A percentile compares a stretch with the other conserved stretches of the same genome.
Evolutionary conservation across 2,888 invertebrate genomes (phyloP).

Genomic region (Balanococcus diminutus): DNA sequence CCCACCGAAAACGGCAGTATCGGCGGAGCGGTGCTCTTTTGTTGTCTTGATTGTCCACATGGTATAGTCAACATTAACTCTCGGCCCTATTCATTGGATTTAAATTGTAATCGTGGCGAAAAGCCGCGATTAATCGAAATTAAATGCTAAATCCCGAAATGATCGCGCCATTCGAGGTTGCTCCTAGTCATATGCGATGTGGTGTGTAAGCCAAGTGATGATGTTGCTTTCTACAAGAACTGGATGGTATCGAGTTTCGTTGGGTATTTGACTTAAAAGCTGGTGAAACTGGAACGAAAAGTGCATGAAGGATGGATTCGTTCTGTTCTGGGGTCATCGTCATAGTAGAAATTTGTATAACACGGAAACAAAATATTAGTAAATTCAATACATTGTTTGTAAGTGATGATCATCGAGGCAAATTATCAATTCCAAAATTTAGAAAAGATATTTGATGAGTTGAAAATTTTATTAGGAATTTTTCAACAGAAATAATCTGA

Average conservation of each 20-base stretch:
- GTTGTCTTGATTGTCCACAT: conserved; percentile 44
- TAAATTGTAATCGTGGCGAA: conserved; percentile 31
- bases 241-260: not conserved
- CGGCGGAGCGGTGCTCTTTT: conserved; percentile 36
- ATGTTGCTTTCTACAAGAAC: not conserved
- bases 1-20: conserved; percentile 12
- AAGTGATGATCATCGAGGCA: too few species aligned
- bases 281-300: not conserved
- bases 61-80: conserved; percentile 38
- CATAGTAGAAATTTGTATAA: too few species aligned
- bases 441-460: too few species aligned
- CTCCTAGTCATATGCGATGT: not conserved
- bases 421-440: too few species aligned
- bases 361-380: too few species aligned
- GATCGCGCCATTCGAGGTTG: not conserved
- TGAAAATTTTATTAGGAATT: too few species aligned
- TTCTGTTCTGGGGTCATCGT: not conserved
- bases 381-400: too few species aligned
- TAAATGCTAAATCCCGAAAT: conserved; percentile 19
- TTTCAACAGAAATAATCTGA: too few species aligned
- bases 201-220: not conserved
- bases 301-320: not conserved
- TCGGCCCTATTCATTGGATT: conserved; percentile 11
- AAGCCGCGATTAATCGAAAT: conserved; percentile 31
- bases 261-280: not conserved